A percentile compares a stretch with the other conserved stretches of the same genome.
Conservation (phyloP, 2,797 vertebrate species). For the Lagorchestes hirsutus region DNA sequence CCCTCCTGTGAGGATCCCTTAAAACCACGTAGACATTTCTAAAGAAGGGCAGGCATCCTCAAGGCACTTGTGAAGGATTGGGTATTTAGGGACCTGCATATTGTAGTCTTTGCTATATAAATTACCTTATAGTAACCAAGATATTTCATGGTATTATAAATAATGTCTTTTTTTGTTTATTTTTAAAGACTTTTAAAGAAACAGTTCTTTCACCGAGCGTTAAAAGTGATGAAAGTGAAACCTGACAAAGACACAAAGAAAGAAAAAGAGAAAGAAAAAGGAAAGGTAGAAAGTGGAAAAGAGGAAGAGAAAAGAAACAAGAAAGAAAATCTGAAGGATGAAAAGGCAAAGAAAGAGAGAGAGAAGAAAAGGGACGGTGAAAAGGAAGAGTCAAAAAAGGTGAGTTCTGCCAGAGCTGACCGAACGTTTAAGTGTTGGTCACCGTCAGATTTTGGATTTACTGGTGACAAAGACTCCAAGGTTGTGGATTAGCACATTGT, state of each 20-base stretch:
- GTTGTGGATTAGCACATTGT: no score
- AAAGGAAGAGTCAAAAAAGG: conserved; percentile 94
- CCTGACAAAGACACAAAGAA: conserved; percentile 95
- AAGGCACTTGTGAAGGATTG: not conserved
- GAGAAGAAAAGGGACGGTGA: conserved; percentile 94
- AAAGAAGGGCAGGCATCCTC: not conserved
- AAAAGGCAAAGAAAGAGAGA: conserved; percentile 91
- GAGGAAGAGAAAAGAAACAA: conserved; percentile 91
- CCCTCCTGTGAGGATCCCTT: not conserved
- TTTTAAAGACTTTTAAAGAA: conserved; percentile 95
- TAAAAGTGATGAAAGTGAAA: conserved; percentile 99
- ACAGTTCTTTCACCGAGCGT: conserved; percentile 97
- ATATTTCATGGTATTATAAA: not conserved
- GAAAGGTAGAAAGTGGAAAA: conserved; percentile 88
- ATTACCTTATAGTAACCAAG: not conserved
- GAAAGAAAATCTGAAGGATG: conserved; percentile 90
- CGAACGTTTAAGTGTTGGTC: not conserved
- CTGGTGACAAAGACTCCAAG: no score
- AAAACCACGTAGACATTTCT: not conserved
- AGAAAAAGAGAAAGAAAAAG: conserved; percentile 87
- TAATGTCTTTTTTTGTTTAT: conserved; percentile 37
- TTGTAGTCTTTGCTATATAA: not conserved
- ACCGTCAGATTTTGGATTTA: not conserved
- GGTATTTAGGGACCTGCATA: not conserved
- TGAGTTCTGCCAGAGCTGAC: conserved; percentile 77